phyloP scores from a whole-genome alignment of 2,797 vertebrate genomes.

The Cossypha caffra region DNA sequence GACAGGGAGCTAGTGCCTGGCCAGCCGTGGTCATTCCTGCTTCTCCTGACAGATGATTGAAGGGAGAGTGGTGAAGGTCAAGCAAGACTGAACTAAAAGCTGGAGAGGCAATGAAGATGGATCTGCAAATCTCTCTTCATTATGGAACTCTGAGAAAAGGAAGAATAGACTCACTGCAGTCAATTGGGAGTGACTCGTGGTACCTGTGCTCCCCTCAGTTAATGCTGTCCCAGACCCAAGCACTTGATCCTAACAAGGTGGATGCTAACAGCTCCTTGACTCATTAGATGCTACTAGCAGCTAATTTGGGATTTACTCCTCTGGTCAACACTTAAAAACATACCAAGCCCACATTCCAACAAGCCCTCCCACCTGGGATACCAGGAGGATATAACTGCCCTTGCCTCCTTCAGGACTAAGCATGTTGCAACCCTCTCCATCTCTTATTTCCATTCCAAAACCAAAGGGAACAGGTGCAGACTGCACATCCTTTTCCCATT shows the following conservation, averaged over 20 bases:
- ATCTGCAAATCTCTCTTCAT: not conserved
- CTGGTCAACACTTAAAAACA: not conserved
- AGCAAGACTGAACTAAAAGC: not conserved
- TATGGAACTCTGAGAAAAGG: not conserved
- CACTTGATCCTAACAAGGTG: not conserved
- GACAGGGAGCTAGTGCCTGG: not conserved
- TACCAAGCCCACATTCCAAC: not conserved
- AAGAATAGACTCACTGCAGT: not conserved
- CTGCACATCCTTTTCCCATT: not conserved
- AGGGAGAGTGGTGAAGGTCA: not conserved
- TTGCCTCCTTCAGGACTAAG: not conserved
- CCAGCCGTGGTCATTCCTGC: rapidly evolving
- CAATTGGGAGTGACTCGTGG: not conserved
- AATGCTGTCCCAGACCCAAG: not conserved
- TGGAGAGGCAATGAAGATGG: not conserved
- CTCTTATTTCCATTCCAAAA: not conserved
- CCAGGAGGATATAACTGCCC: not conserved
- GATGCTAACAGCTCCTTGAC: not conserved
- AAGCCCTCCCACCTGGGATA: not conserved
- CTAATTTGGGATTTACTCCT: not conserved
- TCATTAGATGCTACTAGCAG: not conserved
- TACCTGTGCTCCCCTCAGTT: not conserved
- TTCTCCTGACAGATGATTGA: not conserved
- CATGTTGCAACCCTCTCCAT: not conserved
- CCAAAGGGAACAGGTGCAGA: not conserved